These are phyloP conservation scores for Eulemur mongoz DNA, from an alignment of 2,797 vertebrate species.

Conservation along the genomic window DNA sequence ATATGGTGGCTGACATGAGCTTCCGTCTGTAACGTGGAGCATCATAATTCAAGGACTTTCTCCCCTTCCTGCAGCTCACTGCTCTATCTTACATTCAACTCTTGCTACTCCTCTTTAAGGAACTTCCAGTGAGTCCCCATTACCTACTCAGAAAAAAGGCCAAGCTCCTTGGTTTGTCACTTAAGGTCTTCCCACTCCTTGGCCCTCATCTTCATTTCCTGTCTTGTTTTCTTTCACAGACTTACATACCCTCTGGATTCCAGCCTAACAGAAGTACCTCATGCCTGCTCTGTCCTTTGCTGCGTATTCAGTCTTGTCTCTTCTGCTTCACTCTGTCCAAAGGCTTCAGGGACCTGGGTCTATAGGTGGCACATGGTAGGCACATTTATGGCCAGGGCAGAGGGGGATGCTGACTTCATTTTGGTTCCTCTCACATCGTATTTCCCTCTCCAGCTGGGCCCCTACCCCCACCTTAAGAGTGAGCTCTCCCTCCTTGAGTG, in stretches of 20 bases:
- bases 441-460: background rate
- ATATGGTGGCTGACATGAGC: background rate
- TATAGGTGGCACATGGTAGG: fast-evolving
- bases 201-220: background rate
- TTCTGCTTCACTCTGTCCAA: background rate
- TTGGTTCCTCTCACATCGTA: background rate
- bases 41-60: fast-evolving
- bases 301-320: background rate
- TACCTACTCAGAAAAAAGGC: background rate
- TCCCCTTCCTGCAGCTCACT: background rate
- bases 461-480: background rate
- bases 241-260: background rate
- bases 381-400: background rate
- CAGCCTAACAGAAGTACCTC: background rate
- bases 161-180: background rate
- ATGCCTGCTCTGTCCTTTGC: background rate
- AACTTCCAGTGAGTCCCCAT: background rate
- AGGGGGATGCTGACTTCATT: background rate
- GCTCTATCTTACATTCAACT: background rate
- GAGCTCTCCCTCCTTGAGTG: background rate
- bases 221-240: background rate
- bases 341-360: background rate
- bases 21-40: background rate
- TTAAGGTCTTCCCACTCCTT: background rate
- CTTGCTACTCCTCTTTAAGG: background rate